These are phyloP conservation scores for Trichonephila clavipes DNA, from an alignment of 1,140 invertebrate species.

Conservation along the genomic window DNA sequence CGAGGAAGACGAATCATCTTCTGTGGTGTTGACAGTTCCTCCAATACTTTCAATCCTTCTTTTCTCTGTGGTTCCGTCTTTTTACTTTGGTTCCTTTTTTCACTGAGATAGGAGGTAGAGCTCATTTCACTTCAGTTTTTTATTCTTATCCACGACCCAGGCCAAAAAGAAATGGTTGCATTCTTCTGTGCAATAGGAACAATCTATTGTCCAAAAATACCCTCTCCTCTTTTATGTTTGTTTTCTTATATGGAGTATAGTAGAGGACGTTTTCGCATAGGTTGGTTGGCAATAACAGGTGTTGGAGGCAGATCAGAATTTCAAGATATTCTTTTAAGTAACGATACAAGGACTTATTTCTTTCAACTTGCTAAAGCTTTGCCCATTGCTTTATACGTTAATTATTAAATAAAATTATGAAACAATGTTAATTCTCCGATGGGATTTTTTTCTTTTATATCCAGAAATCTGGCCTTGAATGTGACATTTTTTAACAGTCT, in stretches of 20 bases:
- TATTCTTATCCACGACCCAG: background rate
- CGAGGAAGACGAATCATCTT: constrained; percentile 61
- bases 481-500: no score
- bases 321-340: background rate
- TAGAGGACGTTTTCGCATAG: background rate
- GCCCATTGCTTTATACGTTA: no score
- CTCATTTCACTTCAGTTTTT: constrained; percentile 44
- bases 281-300: constrained; percentile 9
- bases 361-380: no score
- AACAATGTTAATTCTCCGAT: no score
- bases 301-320: background rate
- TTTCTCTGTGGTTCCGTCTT: constrained; percentile 55
- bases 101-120: constrained; percentile 37
- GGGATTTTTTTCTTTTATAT: no score
- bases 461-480: no score
- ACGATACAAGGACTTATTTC: background rate
- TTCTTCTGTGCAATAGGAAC: constrained; percentile 40
- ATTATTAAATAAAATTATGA: no score
- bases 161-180: constrained; percentile 42
- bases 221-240: background rate
- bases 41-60: constrained; percentile 55
- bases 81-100: constrained; percentile 2
- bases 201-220: constrained; percentile 46
- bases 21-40: constrained; percentile 64
- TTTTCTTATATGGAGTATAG: background rate